Conservation (phyloP, 2,797 vertebrate genomes). For the Notoglanidium macrostoma region DNA sequence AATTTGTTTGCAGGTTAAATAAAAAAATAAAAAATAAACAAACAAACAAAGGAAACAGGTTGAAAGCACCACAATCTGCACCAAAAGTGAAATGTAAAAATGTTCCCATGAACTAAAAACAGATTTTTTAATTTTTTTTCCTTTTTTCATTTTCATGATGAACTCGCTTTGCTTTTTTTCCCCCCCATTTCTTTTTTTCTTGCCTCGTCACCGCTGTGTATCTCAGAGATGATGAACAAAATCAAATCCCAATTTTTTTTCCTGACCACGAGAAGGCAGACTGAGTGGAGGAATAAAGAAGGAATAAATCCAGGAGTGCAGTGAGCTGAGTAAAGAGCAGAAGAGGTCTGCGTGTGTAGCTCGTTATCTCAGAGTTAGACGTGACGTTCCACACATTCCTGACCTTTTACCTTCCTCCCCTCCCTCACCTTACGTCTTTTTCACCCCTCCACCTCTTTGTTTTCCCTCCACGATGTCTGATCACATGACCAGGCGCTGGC, state of each 20-base stretch:
- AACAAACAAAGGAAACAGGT: no score
- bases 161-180: background rate
- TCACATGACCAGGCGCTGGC: background rate
- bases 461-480: background rate
- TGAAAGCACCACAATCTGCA: background rate
- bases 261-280: background rate
- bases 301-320: background rate
- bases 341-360: background rate
- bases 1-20: background rate
- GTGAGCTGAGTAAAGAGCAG: background rate
- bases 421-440: background rate
- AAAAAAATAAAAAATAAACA: background rate
- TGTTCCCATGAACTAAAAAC: background rate
- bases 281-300: background rate
- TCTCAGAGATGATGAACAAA: background rate
- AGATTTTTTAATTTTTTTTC: background rate
- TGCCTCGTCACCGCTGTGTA: background rate
- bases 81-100: background rate
- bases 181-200: background rate
- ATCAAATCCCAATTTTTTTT: background rate
- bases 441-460: background rate
- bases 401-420: constrained; percentile 1
- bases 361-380: background rate
- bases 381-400: background rate
- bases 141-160: no score